Evolutionary conservation across 2,888 invertebrate species (phyloP).

Genomic region (Sphaerophoria rueppellii): DNA sequence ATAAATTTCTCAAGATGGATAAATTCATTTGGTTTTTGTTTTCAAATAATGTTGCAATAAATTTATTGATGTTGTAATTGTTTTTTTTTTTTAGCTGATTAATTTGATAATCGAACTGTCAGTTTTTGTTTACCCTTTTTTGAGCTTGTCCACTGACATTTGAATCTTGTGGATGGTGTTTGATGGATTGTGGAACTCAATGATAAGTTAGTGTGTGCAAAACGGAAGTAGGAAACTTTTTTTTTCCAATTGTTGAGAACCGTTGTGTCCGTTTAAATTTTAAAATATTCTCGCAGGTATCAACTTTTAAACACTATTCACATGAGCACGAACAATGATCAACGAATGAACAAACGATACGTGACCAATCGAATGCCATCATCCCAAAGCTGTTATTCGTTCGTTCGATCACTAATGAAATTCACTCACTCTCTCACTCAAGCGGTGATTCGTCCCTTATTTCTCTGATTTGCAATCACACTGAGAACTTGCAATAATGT

Average conservation of each 20-base stretch:
- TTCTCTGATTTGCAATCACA: no score
- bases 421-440: no score
- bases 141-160: background rate
- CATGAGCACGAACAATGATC: no score
- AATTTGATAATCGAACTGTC: conserved; percentile 18
- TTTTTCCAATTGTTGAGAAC: background rate
- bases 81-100: background rate
- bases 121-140: conserved; percentile 45
- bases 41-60: background rate
- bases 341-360: no score
- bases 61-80: background rate
- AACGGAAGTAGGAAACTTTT: background rate
- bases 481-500: no score
- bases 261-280: background rate
- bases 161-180: conserved; percentile 14
- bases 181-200: conserved; percentile 17
- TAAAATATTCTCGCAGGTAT: background rate
- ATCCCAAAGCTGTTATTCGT: no score
- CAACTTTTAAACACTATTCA: no score
- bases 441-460: no score
- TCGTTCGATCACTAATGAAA: no score
- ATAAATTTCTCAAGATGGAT: background rate
- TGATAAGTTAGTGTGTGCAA: background rate
- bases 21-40: conserved; percentile 23
- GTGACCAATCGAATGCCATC: no score